phyloP scores from a whole-genome alignment of 2,888 invertebrate species.

The Tetanocera ferruginea region DNA sequence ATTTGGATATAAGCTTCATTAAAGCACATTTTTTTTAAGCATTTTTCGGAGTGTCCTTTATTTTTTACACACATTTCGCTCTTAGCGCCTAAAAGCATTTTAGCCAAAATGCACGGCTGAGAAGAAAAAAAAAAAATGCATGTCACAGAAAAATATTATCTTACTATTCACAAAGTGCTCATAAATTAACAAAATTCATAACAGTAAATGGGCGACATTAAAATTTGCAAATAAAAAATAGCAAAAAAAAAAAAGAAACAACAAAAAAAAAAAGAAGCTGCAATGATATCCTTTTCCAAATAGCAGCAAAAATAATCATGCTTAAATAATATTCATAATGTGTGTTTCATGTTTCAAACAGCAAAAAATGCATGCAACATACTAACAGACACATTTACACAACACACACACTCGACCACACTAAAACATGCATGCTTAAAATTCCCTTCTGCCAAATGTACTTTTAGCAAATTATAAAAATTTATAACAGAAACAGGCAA shows the following conservation, averaged over 20 bases:
- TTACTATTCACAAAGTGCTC: constrained; percentile 33
- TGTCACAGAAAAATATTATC: constrained; percentile 35
- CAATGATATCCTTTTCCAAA: neutral
- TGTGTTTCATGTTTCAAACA: constrained; percentile 39
- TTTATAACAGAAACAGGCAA: constrained; percentile 13
- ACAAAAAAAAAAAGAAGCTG: neutral
- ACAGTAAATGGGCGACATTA: constrained; percentile 37
- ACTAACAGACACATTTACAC: neutral
- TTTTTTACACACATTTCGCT: neutral
- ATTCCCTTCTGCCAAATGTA: constrained; percentile 32
- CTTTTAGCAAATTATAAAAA: constrained; percentile 41
- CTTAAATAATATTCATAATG: constrained; percentile 50
- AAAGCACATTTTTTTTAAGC: neutral
- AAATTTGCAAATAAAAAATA: constrained; percentile 17
- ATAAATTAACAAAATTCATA: constrained; percentile 42
- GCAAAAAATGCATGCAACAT: constrained; percentile 12
- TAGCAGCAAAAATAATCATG: constrained; percentile 43
- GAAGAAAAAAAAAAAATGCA: constrained; percentile 2
- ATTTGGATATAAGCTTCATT: too few species aligned
- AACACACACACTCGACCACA: neutral
- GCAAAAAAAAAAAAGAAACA: neutral
- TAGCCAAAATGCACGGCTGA: neutral
- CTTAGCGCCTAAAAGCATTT: constrained; percentile 21
- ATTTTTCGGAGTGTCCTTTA: neutral
- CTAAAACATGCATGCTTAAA: constrained; percentile 23